Conservation (phyloP, 1,140 invertebrate species). For the Goniozus legneri region DNA sequence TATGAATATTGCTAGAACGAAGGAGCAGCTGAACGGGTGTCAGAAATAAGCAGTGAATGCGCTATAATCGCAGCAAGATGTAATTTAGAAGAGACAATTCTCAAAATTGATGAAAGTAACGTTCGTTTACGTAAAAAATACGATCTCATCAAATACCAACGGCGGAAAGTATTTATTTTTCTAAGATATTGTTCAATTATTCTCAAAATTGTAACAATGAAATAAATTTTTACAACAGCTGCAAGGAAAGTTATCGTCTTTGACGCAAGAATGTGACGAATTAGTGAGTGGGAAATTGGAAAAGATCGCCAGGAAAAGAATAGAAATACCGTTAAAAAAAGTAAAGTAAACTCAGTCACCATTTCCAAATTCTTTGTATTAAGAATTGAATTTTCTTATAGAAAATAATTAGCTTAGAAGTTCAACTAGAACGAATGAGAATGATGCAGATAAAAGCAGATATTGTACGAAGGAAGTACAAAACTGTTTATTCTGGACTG, state of each 20-base stretch:
- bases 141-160: constrained; percentile 69
- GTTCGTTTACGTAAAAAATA: constrained; percentile 71
- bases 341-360: constrained; percentile 24
- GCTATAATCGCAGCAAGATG: constrained; percentile 40
- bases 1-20: constrained; percentile 37
- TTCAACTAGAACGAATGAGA: constrained; percentile 62
- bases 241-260: constrained; percentile 55
- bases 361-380: not conserved
- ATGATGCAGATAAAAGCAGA: constrained; percentile 78
- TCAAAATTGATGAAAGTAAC: constrained; percentile 69
- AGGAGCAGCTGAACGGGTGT: constrained; percentile 40
- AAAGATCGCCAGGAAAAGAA: constrained; percentile 42
- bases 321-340: constrained; percentile 40
- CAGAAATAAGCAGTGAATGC: constrained; percentile 36
- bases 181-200: not conserved
- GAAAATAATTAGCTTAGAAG: constrained; percentile 64
- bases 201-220: no score
- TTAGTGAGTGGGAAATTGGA: constrained; percentile 49
- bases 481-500: constrained; percentile 66
- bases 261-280: constrained; percentile 61
- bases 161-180: constrained; percentile 52
- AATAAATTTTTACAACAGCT: constrained; percentile 28
- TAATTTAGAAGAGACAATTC: constrained; percentile 57
- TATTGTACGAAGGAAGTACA: constrained; percentile 73
- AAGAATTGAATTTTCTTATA: constrained; percentile 36